Evolutionary conservation across 2,113 vertebrate genomes (phyloP), one percentile per base, ranked within the genome.

Genomic region (Sander lucioperca): DNA sequence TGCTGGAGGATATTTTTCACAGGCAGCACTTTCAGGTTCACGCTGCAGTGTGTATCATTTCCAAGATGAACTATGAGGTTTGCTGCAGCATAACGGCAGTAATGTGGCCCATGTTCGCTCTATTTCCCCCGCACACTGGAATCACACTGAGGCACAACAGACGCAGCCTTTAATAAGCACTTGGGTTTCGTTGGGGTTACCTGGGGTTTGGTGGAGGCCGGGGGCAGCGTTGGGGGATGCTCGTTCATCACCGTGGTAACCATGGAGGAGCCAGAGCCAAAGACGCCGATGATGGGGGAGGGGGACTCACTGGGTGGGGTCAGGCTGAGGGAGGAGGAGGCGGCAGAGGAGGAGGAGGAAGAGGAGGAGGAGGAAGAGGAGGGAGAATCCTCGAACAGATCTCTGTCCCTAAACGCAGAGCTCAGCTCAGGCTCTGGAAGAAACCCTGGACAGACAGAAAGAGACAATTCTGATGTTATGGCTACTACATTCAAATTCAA

Each of bases 171-270:
- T 83, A 91, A 91, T 80, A 87, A 89, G 86, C 69, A 58, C 67
- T 79, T 51, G 58, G 57, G 75, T 71, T 72, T 67, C 18, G 23
- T 36, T 27, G 68, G 73, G 80, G 93, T 93, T 96, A 97, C 96
- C 97, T 97, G 96, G 65, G 96, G 92, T 88, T 94, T 94, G 82
- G 95, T 95, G 68, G 97, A 96, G n/a, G 96, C 95, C 54, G 95
- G 94, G 21, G 96, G 94, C 85, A 95, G 90, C 50, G 95, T 94
- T 76, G 96, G 95, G 87, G 96, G 95, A 88, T 97, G 96, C 88
- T 97, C 96, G 0, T 94, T 96, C 79, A 93, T 97, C 86, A 90
- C 95, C 21, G 92, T 94, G 71, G 94, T 91, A 88, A 97, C 96
- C 64, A 94, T 80, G 4, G 93, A 94, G 77, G 93, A 95, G 69